A percentile compares a stretch with the other conserved stretches of the same genome.
Evolutionary conservation across 2,888 invertebrate genomes (phyloP).

Genomic region (Venusia cambrica): DNA sequence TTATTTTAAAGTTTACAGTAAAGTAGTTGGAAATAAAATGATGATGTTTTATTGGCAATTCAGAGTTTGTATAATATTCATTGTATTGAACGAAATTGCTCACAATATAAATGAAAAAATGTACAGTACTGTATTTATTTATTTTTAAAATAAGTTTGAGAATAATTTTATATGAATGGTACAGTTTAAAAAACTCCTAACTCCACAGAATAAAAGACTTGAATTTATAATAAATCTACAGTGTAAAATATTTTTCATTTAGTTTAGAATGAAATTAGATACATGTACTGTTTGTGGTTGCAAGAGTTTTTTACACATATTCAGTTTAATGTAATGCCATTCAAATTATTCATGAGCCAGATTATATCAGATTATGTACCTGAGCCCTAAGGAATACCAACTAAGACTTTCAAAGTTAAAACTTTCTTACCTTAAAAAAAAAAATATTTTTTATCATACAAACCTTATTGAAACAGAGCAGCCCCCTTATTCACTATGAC

Average conservation of each 20-base stretch:
- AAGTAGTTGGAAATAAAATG: no score
- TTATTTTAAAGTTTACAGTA: no score
- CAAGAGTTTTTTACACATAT: constrained; percentile 2
- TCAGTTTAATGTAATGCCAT: no score
- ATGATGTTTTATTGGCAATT: constrained; percentile 10
- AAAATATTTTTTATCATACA: no score
- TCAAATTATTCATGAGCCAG: no score
- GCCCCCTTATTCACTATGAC: no score
- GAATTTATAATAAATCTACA: constrained; percentile 19
- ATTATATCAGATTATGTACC: no score
- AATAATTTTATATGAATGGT: constrained; percentile 25
- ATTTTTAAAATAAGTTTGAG: constrained; percentile 29
- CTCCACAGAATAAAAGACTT: constrained; percentile 22
- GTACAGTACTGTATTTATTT: constrained; percentile 25
- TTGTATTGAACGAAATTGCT: constrained; percentile 18
- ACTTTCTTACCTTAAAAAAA: no score
- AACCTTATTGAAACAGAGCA: no score
- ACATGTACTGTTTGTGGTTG: constrained; percentile 2
- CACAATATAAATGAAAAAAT: constrained; percentile 15
- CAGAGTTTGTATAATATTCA: constrained; percentile 13
- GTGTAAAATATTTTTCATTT: constrained; percentile 8
- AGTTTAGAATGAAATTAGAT: constrained; percentile 9
- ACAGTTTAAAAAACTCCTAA: constrained; percentile 23
- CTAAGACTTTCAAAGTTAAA: no score
- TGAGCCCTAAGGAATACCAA: no score